Percentiles rank a stretch among this genome's conserved stretches.
phyloP scores from a whole-genome alignment of 2,797 vertebrate genomes.

The Darevskia mixta region DNA sequence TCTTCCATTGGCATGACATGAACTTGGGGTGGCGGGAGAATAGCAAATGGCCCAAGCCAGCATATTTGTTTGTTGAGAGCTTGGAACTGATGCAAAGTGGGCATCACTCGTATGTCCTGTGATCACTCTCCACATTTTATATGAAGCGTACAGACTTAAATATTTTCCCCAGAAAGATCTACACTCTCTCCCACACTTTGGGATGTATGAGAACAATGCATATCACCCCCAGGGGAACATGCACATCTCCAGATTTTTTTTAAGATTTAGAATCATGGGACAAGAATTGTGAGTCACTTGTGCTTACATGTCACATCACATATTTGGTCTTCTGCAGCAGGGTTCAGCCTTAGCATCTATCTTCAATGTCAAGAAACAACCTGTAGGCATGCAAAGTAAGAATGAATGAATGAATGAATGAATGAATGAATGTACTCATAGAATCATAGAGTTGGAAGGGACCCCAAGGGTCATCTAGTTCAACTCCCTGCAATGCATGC shows the following conservation, averaged over 20 bases:
- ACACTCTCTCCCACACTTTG: not conserved
- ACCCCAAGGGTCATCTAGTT: no score
- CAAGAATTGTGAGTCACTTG: not conserved
- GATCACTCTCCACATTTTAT: not conserved
- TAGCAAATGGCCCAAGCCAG: not conserved
- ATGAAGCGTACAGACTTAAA: not conserved
- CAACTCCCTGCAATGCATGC: no score
- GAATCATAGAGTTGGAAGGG: no score
- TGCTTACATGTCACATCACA: not conserved
- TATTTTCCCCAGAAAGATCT: not conserved
- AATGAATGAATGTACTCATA: not conserved
- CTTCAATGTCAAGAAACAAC: not conserved
- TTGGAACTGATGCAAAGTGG: not conserved
- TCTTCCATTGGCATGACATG: not conserved
- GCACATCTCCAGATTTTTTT: not conserved
- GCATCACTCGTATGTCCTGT: not conserved
- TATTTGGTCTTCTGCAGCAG: not conserved
- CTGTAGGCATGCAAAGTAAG: not conserved
- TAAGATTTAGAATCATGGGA: not conserved
- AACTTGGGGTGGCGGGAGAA: not conserved
- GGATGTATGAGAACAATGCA: not conserved
- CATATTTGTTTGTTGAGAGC: no score
- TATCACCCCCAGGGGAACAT: not conserved
- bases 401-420: not conserved
- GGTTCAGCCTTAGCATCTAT: no score